Percentiles rank a stretch among this genome's conserved stretches.
Evolutionary conservation across 2,888 invertebrate species (phyloP).

Genomic region (Glyphotaelius pellucidus): DNA sequence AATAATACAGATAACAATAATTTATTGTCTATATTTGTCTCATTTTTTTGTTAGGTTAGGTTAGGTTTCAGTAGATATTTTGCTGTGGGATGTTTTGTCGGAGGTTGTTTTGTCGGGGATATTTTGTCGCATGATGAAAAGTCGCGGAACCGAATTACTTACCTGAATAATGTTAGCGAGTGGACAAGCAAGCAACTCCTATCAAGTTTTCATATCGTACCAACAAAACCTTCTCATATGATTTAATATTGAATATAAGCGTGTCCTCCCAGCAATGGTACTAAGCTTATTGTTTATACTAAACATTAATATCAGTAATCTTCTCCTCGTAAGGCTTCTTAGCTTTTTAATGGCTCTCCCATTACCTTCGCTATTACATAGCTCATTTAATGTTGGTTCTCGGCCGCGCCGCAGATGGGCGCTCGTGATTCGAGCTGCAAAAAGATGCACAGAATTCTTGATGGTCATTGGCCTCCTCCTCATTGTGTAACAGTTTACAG

Average conservation of each 20-base stretch:
- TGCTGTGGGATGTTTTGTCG: too few relatives aligned
- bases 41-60: too few relatives aligned
- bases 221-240: not conserved
- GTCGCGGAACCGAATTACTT: too few relatives aligned
- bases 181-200: not conserved
- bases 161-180: not conserved
- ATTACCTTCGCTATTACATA: not conserved
- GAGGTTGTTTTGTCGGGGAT: too few relatives aligned
- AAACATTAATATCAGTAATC: not conserved
- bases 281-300: not conserved
- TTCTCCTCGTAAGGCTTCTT: not conserved
- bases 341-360: not conserved
- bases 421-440: constrained; percentile 30
- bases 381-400: constrained; percentile 2
- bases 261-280: not conserved
- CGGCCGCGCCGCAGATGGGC: not conserved
- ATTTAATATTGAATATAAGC: not conserved
- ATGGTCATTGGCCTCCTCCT: constrained; percentile 49
- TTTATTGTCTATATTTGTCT: too few relatives aligned
- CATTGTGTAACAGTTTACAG: constrained; percentile 40
- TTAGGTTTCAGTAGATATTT: too few relatives aligned
- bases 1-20: too few relatives aligned
- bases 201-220: not conserved
- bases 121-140: too few relatives aligned
- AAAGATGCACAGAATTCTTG: constrained; percentile 46